Evolutionary conservation across 2,113 vertebrate genomes (phyloP).

Genomic region (Hepsetus odoe): DNA sequence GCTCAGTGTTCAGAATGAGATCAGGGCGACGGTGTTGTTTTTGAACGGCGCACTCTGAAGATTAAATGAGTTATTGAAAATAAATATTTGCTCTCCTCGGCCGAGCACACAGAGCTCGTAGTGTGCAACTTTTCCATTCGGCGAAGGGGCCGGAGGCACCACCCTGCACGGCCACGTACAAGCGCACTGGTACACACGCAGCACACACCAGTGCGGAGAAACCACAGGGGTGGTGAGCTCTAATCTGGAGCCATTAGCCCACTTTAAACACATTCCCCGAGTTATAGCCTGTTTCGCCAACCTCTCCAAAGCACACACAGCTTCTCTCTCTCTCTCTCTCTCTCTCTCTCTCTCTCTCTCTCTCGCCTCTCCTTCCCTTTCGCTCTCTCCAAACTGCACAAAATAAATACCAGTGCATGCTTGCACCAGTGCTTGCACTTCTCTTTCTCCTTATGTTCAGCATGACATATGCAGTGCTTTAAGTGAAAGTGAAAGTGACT

Average conservation of each 20-base stretch:
- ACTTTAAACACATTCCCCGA: constrained; percentile 61
- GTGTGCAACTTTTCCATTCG: constrained; percentile 54
- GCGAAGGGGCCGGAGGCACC: constrained; percentile 36
- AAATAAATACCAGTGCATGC: constrained; percentile 21
- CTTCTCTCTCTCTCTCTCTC: constrained; percentile 14
- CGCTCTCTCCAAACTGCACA: constrained; percentile 18
- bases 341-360: constrained; percentile 36
- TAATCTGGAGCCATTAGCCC: constrained; percentile 57
- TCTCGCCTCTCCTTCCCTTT: constrained; percentile 35
- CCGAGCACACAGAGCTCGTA: constrained; percentile 34
- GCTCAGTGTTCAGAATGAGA: background rate
- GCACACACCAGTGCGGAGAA: constrained; percentile 20
- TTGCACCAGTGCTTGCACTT: background rate
- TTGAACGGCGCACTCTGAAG: constrained; percentile 18
- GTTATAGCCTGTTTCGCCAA: constrained; percentile 45
- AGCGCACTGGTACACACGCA: constrained; percentile 16
- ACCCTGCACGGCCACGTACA: constrained; percentile 23
- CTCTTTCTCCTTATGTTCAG: no score
- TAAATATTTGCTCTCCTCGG: constrained; percentile 48
- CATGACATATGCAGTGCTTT: no score
- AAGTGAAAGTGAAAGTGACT: no score
- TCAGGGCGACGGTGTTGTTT: constrained; percentile 29
- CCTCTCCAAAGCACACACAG: constrained; percentile 34
- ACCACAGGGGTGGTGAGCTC: constrained; percentile 61
- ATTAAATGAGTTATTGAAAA: constrained; percentile 51